Conservation (phyloP, 2,888 invertebrate genomes). For the Disparrhopalites patrizii region DNA sequence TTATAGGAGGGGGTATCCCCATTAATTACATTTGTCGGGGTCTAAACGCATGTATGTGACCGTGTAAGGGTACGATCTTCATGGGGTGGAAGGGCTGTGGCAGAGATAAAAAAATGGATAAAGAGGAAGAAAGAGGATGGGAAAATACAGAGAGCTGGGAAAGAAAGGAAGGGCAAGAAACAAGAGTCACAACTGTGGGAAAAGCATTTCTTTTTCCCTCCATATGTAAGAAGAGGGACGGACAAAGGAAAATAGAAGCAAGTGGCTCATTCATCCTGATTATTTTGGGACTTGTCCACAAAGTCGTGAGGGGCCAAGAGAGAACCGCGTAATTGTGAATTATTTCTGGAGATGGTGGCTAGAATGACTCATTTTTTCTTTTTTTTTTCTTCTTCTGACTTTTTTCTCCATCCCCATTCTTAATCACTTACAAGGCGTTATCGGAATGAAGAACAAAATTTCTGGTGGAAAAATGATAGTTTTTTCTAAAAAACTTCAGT, state of each 20-base stretch:
- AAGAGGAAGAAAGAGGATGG: not conserved
- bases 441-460: too few relatives aligned
- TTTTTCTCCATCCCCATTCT: not conserved
- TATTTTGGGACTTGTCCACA: too few relatives aligned
- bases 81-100: not conserved
- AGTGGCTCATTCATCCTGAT: too few relatives aligned
- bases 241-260: not conserved
- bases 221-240: not conserved
- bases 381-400: not conserved
- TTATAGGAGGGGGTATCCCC: too few relatives aligned
- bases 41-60: too few relatives aligned
- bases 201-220: conserved; percentile 4
- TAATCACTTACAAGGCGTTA: not conserved
- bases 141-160: not conserved
- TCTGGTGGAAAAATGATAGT: too few relatives aligned
- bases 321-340: too few relatives aligned
- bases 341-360: too few relatives aligned
- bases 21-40: too few relatives aligned
- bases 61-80: not conserved
- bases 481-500: too few relatives aligned
- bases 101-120: not conserved
- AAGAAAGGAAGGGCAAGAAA: not conserved
- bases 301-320: too few relatives aligned
- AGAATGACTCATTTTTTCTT: conserved; percentile 9
- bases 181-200: too few relatives aligned